Base-by-base conservation (phyloP, 2,888 invertebrate species). In the Dryadula phaetusa region DNA sequence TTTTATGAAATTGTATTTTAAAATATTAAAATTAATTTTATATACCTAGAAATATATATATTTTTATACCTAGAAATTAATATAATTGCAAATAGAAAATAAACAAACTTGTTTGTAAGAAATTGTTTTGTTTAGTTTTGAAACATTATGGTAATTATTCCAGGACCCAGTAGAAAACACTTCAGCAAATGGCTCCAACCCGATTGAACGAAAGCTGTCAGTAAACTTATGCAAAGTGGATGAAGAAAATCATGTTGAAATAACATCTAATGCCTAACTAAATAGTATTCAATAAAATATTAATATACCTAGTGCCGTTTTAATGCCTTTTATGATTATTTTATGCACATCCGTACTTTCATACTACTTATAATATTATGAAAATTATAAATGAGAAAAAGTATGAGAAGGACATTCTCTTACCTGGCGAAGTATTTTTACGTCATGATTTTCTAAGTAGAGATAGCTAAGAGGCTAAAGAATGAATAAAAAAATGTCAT, bases 171-270 rank as follows among this genome's bases (percentile, higher is more conserved):
- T 60, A 47, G 67, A 68, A 62, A 72, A 74, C 75, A 53, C 22
- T 8, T 34, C 63, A 47, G 62, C 25, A 14, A 61, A 72, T 18
- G 62, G 18, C 6, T 46, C 54, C 16, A 58, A 71, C 12, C 4
- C 64, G 0, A 66, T 70, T 20, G 34, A 66, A 6, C 87, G 90
- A 3, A 82, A 86, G 20, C 72, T 92, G 64, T 88, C 90, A 0
- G 93, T 94, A 28, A 94, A 92, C 74, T 83, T 94, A 25, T 94
- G 92, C 82, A 94, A 94, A 90, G 95, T 94, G 75, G 95, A 95
- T 73, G 95, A 95, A 90, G 93, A 94, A 73, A 93, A 88, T 64
- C 92, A 93, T 64, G 92, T 87, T 70, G 94, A 94, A 85, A 81
- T 87, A 66, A 80, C 85, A 28, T 79, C 83, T 64, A 84, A 79